Base-by-base conservation (phyloP, 2,888 invertebrate species). In the Eupithecia insigniata region DNA sequence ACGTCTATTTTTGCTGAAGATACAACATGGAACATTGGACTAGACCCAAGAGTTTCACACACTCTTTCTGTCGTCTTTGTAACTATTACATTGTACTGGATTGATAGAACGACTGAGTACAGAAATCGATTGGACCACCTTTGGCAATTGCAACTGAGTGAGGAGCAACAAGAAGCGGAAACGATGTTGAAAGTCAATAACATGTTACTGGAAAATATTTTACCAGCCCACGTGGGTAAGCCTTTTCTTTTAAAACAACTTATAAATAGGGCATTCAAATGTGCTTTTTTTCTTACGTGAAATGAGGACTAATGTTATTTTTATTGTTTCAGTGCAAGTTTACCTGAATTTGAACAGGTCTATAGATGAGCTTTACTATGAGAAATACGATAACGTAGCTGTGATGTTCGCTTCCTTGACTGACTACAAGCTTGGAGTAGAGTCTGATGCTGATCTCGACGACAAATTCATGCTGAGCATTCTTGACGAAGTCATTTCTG, bases 401-500 rank as follows among this genome's bases (percentile, higher is more conserved):
- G 98, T 99, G 0, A 99, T 99, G 98, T 99, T 99, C 90, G 99
- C 99, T 0, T 97, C 98, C 0, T 96, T 99, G 65, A 97, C 97
- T 22, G 97, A 97, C 85, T 97, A 97, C 87, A 96, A 96, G 82
- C 84, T 95, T n/a, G 95, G 95, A n/a, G 93, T 95, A n/a, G 95
- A 95, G 79, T 93, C 94, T 51, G 95, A 96, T 61, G 95, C 96
- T 69, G 97, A 97, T 72, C 91, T 96, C 66, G 95, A 95, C 76
- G 96, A 95, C 55, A 92, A 96, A 80, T 95, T 95, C 73, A 95
- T 96, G 78, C 90, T 98, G 22, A 93, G 96, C 67, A 95, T 97
- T 60, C 95, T 99, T 70, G 98, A 99, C 87, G 97, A 98, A 90
- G 98, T 99, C 61, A 98, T 99, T 78, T 97, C 97, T 46, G 98